Conservation (phyloP, 2,797 vertebrate species). For the Neomorphus geoffroyi region DNA sequence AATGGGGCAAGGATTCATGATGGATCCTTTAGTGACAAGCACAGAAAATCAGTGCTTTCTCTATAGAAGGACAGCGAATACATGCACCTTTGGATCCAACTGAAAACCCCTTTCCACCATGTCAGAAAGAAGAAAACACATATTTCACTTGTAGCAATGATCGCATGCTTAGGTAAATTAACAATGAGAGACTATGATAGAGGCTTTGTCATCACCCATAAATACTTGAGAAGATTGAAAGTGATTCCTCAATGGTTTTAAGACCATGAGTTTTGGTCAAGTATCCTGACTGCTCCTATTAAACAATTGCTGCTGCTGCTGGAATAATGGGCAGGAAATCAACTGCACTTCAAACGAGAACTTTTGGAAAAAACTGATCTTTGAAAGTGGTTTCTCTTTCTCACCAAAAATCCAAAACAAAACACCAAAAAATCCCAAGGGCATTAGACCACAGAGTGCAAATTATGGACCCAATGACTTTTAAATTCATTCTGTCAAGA, state of each 20-base stretch:
- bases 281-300: neutral
- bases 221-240: neutral
- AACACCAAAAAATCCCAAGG: neutral
- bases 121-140: neutral
- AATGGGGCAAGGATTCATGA: neutral
- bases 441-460: neutral
- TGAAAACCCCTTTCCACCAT: neutral
- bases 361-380: neutral
- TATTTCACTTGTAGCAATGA: neutral
- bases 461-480: neutral
- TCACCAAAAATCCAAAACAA: neutral
- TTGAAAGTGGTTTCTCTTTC: neutral
- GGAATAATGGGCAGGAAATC: neutral
- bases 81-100: neutral
- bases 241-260: neutral
- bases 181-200: neutral
- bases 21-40: neutral
- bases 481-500: slow-evolving; percentile 27
- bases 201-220: neutral
- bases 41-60: neutral
- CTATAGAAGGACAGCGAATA: neutral
- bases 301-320: neutral
- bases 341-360: neutral
- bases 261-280: neutral
- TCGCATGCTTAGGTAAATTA: neutral